Base-by-base conservation (phyloP, 2,888 invertebrate genomes). In the Epistrophe eligans region DNA sequence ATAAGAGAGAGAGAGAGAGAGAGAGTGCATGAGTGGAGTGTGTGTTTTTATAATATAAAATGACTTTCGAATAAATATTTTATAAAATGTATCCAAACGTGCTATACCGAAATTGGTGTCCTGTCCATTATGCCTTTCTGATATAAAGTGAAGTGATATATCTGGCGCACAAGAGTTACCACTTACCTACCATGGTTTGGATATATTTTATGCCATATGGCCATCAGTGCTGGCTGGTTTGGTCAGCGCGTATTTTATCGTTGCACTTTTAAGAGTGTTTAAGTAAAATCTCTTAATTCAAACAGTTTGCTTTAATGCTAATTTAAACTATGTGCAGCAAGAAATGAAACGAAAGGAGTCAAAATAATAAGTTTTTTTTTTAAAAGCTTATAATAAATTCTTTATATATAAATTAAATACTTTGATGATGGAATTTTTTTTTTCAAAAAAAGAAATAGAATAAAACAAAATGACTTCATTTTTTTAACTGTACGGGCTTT, bases 61-160 rank as follows among this genome's bases (percentile, higher is more conserved):
- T 73, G 66, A 62, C 72, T 77, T 52, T 77, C 64, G 58, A 82
- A 85, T 82, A 79, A 77, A 85, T 82, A 82, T 85, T 85, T 85
- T 50, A 85, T 85, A 73, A 85, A 77, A 67, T 64, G 24, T 24
- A 35, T 70, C 50, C 50, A 43, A 72, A 17, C 50, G 50, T 45
- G n/a, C 43, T n/a, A n/a, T n/a, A 38, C 24, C 38, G 32, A 72
- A 79, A 64, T 2, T 77, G 57, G 24, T 66, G 50, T 67, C 24
- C 74, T 74, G 32, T 50, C n/a, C n/a, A 24, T 77, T 4, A 8
- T 55, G 15, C 32, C 13, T 43, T 11, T 4, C 15, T 8, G 24
- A 7, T 19, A 19, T 7, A 32, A n/a, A n/a, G n/a, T n/a, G n/a
- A n/a, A n/a, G 9, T 1, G 10, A 11, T 19, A 43, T 52, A 43